A percentile compares a stretch with the other conserved stretches of the same genome.
Conservation (phyloP, 2,888 invertebrate species). For the Ectemnius lituratus region DNA sequence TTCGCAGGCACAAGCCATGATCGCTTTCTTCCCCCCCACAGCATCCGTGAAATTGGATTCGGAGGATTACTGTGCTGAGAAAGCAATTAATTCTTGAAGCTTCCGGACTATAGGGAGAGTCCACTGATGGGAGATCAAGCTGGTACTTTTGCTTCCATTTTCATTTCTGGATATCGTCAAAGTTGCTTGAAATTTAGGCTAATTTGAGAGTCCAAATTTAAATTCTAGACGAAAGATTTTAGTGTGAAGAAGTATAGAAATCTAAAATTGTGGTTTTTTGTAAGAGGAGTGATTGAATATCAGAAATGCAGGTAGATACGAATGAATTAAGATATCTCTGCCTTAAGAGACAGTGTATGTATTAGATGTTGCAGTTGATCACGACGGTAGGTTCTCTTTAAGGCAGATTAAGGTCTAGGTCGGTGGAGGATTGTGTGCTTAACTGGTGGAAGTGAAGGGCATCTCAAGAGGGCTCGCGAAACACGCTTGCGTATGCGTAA, state of each 20-base stretch:
- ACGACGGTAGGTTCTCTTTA: conserved; percentile 33
- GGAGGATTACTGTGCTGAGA: not conserved
- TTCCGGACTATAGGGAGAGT: not conserved
- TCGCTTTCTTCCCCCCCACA: not conserved
- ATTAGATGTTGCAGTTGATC: not conserved
- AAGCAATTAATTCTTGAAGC: conserved; percentile 6
- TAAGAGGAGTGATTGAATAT: too few species aligned
- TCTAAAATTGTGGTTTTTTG: too few species aligned
- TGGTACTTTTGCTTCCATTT: too few species aligned
- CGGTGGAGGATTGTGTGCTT: conserved; percentile 29
- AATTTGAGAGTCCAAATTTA: too few species aligned
- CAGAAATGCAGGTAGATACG: too few species aligned
- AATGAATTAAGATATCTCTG: too few species aligned
- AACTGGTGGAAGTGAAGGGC: conserved; percentile 6
- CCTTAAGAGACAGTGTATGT: not conserved
- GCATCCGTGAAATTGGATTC: conserved; percentile 6
- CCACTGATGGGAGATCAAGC: too few species aligned
- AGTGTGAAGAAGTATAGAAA: too few species aligned
- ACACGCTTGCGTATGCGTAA: conserved; percentile 46
- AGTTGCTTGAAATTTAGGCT: too few species aligned
- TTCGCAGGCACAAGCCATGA: not conserved
- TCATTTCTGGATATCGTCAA: too few species aligned
- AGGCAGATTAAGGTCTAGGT: conserved; percentile 52
- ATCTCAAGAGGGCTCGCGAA: not conserved
- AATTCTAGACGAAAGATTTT: too few species aligned